phyloP scores from a whole-genome alignment of 1,140 invertebrate genomes.

The Drosophila subpulchrella region DNA sequence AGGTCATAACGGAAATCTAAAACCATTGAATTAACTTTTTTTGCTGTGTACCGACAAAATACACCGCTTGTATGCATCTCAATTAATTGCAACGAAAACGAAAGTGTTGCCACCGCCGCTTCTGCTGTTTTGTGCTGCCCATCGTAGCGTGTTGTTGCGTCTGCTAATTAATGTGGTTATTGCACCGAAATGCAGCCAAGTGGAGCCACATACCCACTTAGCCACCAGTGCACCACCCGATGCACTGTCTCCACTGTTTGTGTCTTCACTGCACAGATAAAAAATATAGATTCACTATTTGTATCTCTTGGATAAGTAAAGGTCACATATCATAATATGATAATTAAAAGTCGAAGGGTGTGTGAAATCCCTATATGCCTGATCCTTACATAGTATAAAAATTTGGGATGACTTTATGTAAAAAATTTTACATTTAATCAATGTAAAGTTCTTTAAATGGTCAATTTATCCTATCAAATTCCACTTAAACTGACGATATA shows the following conservation, averaged over 20 bases:
- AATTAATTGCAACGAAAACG: conserved; percentile 80
- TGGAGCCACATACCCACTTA: conserved; percentile 39
- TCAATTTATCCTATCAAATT: too few relatives aligned
- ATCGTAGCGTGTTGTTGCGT: conserved; percentile 66
- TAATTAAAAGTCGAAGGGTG: too few relatives aligned
- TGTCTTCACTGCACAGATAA: background rate
- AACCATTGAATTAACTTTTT: background rate
- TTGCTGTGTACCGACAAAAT: conserved; percentile 17
- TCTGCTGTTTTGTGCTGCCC: conserved; percentile 40
- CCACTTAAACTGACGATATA: too few relatives aligned
- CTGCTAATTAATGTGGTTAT: conserved; percentile 81
- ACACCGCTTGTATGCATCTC: conserved; percentile 47
- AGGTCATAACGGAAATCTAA: background rate
- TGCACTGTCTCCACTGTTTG: conserved; percentile 15
- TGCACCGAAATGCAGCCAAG: conserved; percentile 78
- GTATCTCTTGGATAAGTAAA: too few relatives aligned
- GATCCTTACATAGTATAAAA: too few relatives aligned
- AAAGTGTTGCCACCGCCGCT: conserved; percentile 63
- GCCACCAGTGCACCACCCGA: conserved; percentile 9
- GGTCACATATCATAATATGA: too few relatives aligned
- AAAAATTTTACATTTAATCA: too few relatives aligned
- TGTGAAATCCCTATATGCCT: too few relatives aligned
- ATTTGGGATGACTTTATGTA: too few relatives aligned
- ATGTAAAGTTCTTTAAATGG: too few relatives aligned
- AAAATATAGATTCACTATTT: too few relatives aligned